Base-by-base conservation (phyloP, 2,888 invertebrate species). In the Lasioglossum calceatum region DNA sequence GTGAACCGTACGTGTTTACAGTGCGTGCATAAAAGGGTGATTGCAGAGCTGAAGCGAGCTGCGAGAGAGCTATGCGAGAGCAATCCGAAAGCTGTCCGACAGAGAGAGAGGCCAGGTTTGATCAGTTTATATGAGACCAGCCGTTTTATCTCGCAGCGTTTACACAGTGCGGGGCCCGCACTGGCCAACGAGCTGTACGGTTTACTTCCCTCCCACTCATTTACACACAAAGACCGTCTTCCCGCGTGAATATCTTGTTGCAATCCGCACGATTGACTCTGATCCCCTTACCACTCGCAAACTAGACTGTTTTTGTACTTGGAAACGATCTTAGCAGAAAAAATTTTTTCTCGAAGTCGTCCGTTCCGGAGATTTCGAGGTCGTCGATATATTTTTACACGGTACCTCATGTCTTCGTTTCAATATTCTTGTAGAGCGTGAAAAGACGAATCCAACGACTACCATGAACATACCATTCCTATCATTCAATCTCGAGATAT, bases 1-100 rank as follows among this genome's bases (percentile, higher is more conserved):
- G 50, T 61, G 82, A 73, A 73, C 47, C 61, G 64, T 10, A 12
- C 58, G 36, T 79, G 79, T 79, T 82, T 79, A 82, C 67, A 32
- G 50, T 78, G 71, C 78, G 61, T 75, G 78, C 82, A 78, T 83
- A 70, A 82, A 82, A 75, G 82, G 70, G 75, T 83, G 82, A 78
- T 82, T 61, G 82, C n/a, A 50, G 71, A 42, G 50, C 73, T 50
- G 47, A 54, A n/a, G 54, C 23, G 19, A 67, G 36, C n/a, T 36
- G n/a, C 8, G 61, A 23, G 54, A 19, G 16, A 50, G 50, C 5
- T 19, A 19, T 50, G 54, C 23, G 54, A 54, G 54, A 54, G 50
- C 5, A 19, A 50, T 50, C 2, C 50, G 50, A 47, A 16, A 47
- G 47, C 47, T 47, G 16, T 47, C 47, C 47, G 19, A 50, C 19